Conservation (phyloP, 2,888 invertebrate genomes). For the Yponomeuta evonymella region DNA sequence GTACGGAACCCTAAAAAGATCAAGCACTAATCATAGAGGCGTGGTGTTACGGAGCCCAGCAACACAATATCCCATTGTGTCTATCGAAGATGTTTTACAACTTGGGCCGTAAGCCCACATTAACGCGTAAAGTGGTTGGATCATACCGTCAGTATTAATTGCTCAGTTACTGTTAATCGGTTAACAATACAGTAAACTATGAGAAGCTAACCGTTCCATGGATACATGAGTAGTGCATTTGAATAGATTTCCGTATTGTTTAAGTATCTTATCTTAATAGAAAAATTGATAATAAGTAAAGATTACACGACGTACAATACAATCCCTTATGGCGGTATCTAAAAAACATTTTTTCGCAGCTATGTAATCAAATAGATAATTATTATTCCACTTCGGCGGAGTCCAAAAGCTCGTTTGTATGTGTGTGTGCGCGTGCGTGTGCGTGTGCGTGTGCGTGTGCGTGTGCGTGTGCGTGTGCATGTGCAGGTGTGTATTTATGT, state of each 20-base stretch:
- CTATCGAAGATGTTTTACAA: background rate
- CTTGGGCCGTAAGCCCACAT: background rate
- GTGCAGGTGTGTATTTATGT: no score
- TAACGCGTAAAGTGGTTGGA: background rate
- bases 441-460: no score
- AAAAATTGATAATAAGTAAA: background rate
- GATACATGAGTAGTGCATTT: background rate
- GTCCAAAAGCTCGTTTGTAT: no score
- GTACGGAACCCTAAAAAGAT: background rate
- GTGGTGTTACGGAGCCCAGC: background rate
- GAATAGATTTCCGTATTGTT: background rate
- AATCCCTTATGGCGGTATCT: no score
- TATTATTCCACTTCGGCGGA: no score
- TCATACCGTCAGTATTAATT: conserved; percentile 4
- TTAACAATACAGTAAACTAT: conserved; percentile 24
- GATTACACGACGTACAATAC: background rate
- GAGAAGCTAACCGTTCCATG: background rate
- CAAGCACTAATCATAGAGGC: background rate
- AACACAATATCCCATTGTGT: background rate
- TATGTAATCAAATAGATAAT: no score
- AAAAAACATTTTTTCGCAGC: no score
- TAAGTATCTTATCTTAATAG: background rate
- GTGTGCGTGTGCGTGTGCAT: no score
- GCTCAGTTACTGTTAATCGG: conserved; percentile 28
- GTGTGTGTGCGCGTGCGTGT: no score